Evolutionary conservation across 1,140 invertebrate genomes (phyloP).

Genomic region (Lysiphlebus fabarum): DNA sequence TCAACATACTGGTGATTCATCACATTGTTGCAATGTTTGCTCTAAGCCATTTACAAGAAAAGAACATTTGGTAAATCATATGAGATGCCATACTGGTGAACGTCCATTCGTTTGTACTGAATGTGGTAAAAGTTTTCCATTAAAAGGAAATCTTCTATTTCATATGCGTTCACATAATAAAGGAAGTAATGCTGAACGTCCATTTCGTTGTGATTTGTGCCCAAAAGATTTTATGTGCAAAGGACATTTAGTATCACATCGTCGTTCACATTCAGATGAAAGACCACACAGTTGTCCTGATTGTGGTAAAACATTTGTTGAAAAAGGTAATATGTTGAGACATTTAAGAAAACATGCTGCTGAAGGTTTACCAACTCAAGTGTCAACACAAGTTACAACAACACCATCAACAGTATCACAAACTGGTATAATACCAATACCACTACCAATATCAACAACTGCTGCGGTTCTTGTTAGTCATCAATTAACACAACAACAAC

Average conservation of each 20-base stretch:
- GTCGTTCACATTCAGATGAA: slow-evolving; percentile 85
- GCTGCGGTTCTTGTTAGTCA: slow-evolving; percentile 51
- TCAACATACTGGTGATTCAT: slow-evolving; percentile 88
- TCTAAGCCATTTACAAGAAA: slow-evolving; percentile 84
- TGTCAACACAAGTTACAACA: slow-evolving; percentile 44
- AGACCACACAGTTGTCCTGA: slow-evolving; percentile 73
- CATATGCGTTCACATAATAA: slow-evolving; percentile 94
- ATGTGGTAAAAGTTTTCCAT: slow-evolving; percentile 82
- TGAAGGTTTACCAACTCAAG: slow-evolving; percentile 52
- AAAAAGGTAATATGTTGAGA: slow-evolving; percentile 71
- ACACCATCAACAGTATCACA: slow-evolving; percentile 47
- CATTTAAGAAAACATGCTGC: slow-evolving; percentile 57
- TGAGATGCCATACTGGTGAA: slow-evolving; percentile 86
- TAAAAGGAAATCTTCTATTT: slow-evolving; percentile 88
- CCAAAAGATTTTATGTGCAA: slow-evolving; percentile 96
- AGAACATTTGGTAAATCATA: slow-evolving; percentile 73
- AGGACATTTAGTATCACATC: slow-evolving; percentile 86
- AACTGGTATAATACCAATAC: slow-evolving; percentile 37
- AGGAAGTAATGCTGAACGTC: slow-evolving; percentile 78
- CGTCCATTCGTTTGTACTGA: slow-evolving; percentile 75
- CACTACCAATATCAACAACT: slow-evolving; percentile 10
- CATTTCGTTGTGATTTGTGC: slow-evolving; percentile 93
- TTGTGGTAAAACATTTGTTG: slow-evolving; percentile 74
- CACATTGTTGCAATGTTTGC: slow-evolving; percentile 82
- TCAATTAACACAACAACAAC: slow-evolving; percentile 35